A percentile compares a stretch with the other conserved stretches of the same genome.
These are phyloP conservation scores for Cataglyphis cursor DNA, from an alignment of 2,888 invertebrate genomes.

Conservation along the genomic window DNA sequence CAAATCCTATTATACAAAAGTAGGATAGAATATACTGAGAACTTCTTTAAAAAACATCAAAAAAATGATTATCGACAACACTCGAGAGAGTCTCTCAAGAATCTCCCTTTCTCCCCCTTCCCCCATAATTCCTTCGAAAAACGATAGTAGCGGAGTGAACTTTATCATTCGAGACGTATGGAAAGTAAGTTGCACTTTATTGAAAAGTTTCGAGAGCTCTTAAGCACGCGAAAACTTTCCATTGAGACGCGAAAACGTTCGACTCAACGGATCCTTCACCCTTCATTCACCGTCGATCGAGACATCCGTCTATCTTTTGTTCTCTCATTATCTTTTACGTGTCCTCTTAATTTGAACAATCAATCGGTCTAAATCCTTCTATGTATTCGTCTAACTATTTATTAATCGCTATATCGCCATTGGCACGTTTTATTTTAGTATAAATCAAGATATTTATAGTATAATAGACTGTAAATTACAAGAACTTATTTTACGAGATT, in stretches of 20 bases:
- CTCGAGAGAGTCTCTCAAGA: slow-evolving; percentile 52
- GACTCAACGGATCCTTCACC: slow-evolving; percentile 40
- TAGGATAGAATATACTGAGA: slow-evolving; percentile 9
- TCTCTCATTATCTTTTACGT: background rate
- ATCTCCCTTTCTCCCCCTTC: background rate
- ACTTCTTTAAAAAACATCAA: slow-evolving; percentile 55
- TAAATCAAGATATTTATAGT: slow-evolving; percentile 8
- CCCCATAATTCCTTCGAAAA: slow-evolving; percentile 64
- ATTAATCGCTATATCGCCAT: slow-evolving; percentile 23
- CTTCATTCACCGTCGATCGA: slow-evolving; percentile 54
- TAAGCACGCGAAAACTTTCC: slow-evolving; percentile 70
- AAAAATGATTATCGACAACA: slow-evolving; percentile 68
- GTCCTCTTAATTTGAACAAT: slow-evolving; percentile 9
- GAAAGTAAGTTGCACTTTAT: slow-evolving; percentile 72
- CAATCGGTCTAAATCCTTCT: slow-evolving; percentile 41
- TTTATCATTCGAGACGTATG: slow-evolving; percentile 68
- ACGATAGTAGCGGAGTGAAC: slow-evolving; percentile 64
- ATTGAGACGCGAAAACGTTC: slow-evolving; percentile 65
- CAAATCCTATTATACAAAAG: slow-evolving; percentile 2
- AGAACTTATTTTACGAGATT: background rate
- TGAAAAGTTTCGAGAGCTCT: slow-evolving; percentile 73
- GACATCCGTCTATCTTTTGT: slow-evolving; percentile 41
- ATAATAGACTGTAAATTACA: slow-evolving; percentile 16
- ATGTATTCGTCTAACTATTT: slow-evolving; percentile 51
- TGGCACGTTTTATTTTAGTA: slow-evolving; percentile 1